Percentiles rank a stretch among this genome's conserved stretches.
Conservation (phyloP, 2,113 vertebrate species). For the Scopus umbretta region DNA sequence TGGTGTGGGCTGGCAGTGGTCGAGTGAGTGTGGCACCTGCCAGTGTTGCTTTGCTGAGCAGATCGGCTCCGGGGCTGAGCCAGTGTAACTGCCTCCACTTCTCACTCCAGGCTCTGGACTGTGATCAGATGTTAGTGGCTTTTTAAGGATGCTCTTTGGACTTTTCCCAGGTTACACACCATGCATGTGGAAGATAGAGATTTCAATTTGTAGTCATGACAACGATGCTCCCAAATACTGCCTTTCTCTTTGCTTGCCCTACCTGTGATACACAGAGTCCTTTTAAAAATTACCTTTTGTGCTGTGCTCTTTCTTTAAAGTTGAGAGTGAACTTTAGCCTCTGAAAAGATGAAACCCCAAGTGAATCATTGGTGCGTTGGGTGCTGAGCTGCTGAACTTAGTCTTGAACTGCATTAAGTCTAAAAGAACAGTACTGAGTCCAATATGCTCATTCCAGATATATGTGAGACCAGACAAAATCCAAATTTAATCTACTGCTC, state of each 20-base stretch:
- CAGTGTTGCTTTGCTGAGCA: background rate
- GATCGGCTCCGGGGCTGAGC: background rate
- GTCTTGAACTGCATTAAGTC: background rate
- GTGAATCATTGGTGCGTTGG: accelerated
- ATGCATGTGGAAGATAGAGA: background rate
- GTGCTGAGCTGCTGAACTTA: background rate
- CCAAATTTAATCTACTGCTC: background rate
- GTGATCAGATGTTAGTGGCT: background rate
- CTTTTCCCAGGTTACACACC: background rate
- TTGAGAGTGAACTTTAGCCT: background rate
- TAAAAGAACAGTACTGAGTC: background rate
- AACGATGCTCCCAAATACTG: background rate
- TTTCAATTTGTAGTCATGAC: conserved; percentile 12
- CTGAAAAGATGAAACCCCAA: background rate
- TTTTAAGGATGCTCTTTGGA: background rate
- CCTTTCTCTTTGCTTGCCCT: background rate
- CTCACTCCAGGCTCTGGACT: background rate
- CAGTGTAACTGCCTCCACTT: accelerated
- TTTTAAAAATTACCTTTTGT: background rate
- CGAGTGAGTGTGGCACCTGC: accelerated
- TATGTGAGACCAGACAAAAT: background rate
- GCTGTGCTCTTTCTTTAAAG: background rate
- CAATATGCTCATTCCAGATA: accelerated
- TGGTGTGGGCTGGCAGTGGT: background rate
- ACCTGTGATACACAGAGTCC: background rate